phyloP scores from a whole-genome alignment of 1,140 invertebrate species.

The Ctenoplectra terminalis region DNA sequence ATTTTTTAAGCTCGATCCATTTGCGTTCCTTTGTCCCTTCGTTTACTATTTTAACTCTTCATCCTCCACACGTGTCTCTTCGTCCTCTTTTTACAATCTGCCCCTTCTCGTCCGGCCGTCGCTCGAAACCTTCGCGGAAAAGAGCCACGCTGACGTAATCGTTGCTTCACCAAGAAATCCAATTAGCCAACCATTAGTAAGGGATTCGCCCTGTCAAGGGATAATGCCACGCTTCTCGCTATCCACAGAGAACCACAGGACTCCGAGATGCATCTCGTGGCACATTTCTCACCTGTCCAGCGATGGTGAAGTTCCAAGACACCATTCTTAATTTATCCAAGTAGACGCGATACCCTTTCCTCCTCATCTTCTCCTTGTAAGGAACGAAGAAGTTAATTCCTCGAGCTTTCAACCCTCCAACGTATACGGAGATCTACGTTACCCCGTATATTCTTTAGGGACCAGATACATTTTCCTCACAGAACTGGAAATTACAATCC shows the following conservation, averaged over 20 bases:
- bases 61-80: not conserved
- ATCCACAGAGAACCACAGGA: not conserved
- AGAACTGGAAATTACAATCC: not conserved
- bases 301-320: not conserved
- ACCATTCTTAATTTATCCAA: not conserved
- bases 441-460: not conserved
- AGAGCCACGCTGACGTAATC: too few species aligned
- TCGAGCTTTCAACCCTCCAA: not conserved
- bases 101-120: not conserved
- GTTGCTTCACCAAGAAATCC: conserved; percentile 66
- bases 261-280: not conserved
- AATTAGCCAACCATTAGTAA: conserved; percentile 80
- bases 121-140: not conserved
- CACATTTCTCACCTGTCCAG: not conserved
- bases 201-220: conserved; percentile 67
- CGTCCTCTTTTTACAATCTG: not conserved
- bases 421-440: too few species aligned
- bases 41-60: not conserved
- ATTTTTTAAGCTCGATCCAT: not conserved
- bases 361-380: not conserved
- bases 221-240: conserved; percentile 63
- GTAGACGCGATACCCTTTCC: not conserved
- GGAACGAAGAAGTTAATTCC: not conserved
- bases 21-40: not conserved
- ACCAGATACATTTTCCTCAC: not conserved